Base-by-base conservation (phyloP, 2,113 vertebrate species). In the Shinisaurus crocodilurus region DNA sequence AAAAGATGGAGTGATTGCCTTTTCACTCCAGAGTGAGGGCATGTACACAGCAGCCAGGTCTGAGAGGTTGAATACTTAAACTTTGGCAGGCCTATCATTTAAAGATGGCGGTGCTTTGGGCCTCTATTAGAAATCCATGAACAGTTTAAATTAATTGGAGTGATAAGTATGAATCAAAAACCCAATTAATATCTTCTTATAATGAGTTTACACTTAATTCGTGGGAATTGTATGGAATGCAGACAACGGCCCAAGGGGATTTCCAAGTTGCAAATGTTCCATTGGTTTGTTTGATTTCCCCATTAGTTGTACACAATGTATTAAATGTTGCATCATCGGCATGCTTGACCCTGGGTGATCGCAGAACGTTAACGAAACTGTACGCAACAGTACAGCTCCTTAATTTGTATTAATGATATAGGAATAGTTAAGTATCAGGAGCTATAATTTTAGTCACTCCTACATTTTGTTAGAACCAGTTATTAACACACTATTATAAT, bases 201-300 rank as follows among this genome's bases (percentile, higher is more conserved):
- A 88, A 69, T 6, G 5, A 57, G 1, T 81, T 25, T 72, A 60
- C 50, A 48, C 57, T 90, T n/a, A 86, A 37, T n/a, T 57, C 54
- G 20, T 69, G 88, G 77, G 27, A 91, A 69, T 82, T 57, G 25
- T 50, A 77, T 32, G 91, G 72, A 81, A 85, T 76, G 32, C 87
- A 50, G 27, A 45, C 85, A 90, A 81, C 50, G 27, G 54, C 6
- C 40, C 48, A 57, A 57, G 40, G 45, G 27, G 37, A 70, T 93
- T 95, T 89, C 63, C 83, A 85, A 69, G 23, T 40, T 50, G 50
- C 27, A 81, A 81, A 43, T 80, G 45, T 63, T 70, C 57, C 57
- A 87, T 75, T 67, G 79, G 45, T 82, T 86, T 86, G 67, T 87
- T 91, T 87, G 90, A 91, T 87, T 91, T 91, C 79, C 54, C 70